These are phyloP conservation scores for Phyto melanocephala DNA, from an alignment of 2,888 invertebrate species.

Conservation along the genomic window DNA sequence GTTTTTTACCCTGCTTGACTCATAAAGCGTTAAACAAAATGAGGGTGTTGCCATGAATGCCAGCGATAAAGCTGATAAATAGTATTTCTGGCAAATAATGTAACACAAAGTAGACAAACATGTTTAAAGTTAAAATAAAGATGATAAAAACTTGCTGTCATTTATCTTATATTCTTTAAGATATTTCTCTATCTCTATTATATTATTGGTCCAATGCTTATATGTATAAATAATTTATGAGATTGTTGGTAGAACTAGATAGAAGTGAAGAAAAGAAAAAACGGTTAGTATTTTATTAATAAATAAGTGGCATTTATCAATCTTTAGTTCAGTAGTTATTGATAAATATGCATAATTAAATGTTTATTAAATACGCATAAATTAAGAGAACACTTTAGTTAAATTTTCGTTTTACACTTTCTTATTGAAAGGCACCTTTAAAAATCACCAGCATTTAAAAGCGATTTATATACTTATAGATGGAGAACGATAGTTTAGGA, in stretches of 20 bases:
- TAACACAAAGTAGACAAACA: slow-evolving; percentile 44
- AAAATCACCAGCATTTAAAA: slow-evolving; percentile 10
- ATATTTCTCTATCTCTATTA: background rate
- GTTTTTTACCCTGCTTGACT: too few species aligned
- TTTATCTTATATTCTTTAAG: slow-evolving; percentile 25
- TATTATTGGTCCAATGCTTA: background rate
- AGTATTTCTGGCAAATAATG: slow-evolving; percentile 39
- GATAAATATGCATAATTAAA: slow-evolving; percentile 60
- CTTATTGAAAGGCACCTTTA: slow-evolving; percentile 1
- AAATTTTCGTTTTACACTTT: background rate
- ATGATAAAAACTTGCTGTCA: slow-evolving; percentile 30
- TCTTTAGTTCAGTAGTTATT: slow-evolving; percentile 35
- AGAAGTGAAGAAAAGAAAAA: background rate
- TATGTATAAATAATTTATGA: slow-evolving; percentile 56
- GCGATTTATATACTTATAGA: slow-evolving; percentile 32
- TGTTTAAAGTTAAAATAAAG: slow-evolving; percentile 40
- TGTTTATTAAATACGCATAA: slow-evolving; percentile 55
- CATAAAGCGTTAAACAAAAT: slow-evolving; percentile 1
- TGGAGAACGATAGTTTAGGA: slow-evolving; percentile 11
- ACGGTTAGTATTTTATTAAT: background rate
- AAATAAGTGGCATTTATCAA: slow-evolving; percentile 43
- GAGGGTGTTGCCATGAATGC: slow-evolving; percentile 48
- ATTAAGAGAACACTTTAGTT: slow-evolving; percentile 53
- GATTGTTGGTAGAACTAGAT: background rate
- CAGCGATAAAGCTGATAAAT: slow-evolving; percentile 27